A percentile compares a stretch with the other conserved stretches of the same genome.
Evolutionary conservation across 2,113 vertebrate species (phyloP).

Genomic region (Leptodactylus fuscus): DNA sequence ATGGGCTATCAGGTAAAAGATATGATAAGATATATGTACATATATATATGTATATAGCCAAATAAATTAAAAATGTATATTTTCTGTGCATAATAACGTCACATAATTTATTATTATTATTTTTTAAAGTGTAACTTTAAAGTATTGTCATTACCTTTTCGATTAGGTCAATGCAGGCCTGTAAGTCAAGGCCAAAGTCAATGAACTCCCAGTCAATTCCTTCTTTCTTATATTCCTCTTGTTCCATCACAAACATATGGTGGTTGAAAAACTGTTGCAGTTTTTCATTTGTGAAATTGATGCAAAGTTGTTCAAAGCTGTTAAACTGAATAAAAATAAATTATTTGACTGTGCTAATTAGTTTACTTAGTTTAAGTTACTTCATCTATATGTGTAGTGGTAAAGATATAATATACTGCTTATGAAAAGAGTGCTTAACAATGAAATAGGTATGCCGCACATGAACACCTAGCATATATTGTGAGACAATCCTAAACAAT

Average conservation of each 20-base stretch:
- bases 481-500: no score
- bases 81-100: no score
- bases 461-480: no score
- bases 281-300: conserved; percentile 89
- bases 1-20: conserved; percentile 70
- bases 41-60: no score
- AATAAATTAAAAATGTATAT: no score
- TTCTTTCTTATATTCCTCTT: conserved; percentile 85
- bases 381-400: no score
- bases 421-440: no score
- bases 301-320: conserved; percentile 87
- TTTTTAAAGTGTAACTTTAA: not conserved
- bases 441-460: no score
- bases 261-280: conserved; percentile 88
- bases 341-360: no score
- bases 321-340: conserved; percentile 72
- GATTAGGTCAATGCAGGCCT: conserved; percentile 82
- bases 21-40: not conserved
- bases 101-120: no score
- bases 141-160: conserved; percentile 75
- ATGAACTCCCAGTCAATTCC: conserved; percentile 82
- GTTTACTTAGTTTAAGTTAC: no score
- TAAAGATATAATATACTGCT: no score
- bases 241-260: conserved; percentile 85
- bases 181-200: conserved; percentile 83